Conservation (phyloP, 2,888 invertebrate genomes). For the Torymus texanus region DNA sequence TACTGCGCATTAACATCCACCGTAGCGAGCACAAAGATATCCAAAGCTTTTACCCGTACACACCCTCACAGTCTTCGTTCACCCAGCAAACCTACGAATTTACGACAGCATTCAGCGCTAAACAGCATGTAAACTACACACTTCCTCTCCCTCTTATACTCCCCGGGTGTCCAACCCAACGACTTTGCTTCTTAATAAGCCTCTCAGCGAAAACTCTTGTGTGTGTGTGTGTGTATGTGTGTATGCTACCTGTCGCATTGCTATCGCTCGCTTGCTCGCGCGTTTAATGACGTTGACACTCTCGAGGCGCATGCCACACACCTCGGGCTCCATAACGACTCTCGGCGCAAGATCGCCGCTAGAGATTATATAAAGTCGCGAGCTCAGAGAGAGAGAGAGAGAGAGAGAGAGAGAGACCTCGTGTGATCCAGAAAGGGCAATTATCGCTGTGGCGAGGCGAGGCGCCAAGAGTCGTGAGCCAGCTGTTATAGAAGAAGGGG, state of each 20-base stretch:
- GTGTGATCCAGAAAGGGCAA: constrained; percentile 67
- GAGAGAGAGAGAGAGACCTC: neutral
- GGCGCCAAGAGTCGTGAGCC: constrained; percentile 72
- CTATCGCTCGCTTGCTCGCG: neutral
- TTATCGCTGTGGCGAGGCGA: constrained; percentile 62
- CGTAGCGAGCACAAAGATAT: no score
- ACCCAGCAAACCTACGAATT: no score
- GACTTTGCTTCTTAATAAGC: constrained; percentile 29
- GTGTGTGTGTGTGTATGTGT: no score
- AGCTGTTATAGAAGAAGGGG: constrained; percentile 68
- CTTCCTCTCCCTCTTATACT: no score
- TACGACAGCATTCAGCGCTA: no score
- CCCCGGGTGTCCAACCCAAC: neutral
- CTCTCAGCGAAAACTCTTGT: neutral
- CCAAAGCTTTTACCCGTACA: no score
- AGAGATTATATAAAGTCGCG: constrained; percentile 31
- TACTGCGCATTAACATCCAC: no score
- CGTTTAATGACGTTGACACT: constrained; percentile 69
- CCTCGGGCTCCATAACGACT: constrained; percentile 60
- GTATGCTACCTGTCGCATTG: constrained; percentile 45
- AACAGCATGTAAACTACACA: no score
- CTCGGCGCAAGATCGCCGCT: constrained; percentile 39
- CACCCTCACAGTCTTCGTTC: no score
- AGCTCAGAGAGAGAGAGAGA: neutral
- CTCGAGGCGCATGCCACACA: constrained; percentile 68